Conservation (phyloP, 1,140 invertebrate species). For the Elysia chlorotica region DNA sequence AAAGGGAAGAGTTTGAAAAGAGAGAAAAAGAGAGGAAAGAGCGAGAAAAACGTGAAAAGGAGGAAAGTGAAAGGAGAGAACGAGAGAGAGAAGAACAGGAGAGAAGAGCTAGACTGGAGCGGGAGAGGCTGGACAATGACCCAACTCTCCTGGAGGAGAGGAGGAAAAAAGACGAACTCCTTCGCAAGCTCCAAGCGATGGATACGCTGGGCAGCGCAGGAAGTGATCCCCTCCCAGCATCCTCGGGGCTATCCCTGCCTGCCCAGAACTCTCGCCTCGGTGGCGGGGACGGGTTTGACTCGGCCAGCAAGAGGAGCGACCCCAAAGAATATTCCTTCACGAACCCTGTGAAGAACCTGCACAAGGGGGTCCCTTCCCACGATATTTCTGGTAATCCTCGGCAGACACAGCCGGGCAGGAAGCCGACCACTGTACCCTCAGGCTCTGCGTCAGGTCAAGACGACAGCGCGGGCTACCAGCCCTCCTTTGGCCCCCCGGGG, state of each 20-base stretch:
- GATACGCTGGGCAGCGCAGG: conserved; percentile 28
- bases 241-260: not conserved
- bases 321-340: conserved; percentile 37
- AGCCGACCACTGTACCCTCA: too few species aligned
- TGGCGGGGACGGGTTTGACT: conserved; percentile 18
- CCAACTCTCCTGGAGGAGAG: conserved; percentile 35
- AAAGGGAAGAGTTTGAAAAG: conserved; percentile 17
- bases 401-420: conserved; percentile 33
- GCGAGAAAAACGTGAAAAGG: conserved; percentile 17
- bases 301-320: conserved; percentile 25
- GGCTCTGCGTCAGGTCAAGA: conserved; percentile 29
- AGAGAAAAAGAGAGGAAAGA: conserved; percentile 29
- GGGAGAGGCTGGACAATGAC: conserved; percentile 39
- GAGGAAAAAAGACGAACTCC: conserved; percentile 45
- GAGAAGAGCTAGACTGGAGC: conserved; percentile 31
- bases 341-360: conserved; percentile 45
- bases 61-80: conserved; percentile 26
- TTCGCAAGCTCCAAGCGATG: conserved; percentile 36
- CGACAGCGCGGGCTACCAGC: conserved; percentile 37
- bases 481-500: conserved; percentile 36
- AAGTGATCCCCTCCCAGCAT: not conserved
- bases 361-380: conserved; percentile 45
- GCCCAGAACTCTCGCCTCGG: conserved; percentile 10
- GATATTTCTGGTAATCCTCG: conserved; percentile 39
- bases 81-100: conserved; percentile 26